phyloP scores from a whole-genome alignment of 2,888 invertebrate genomes.

The Drosophila fungiperda region DNA sequence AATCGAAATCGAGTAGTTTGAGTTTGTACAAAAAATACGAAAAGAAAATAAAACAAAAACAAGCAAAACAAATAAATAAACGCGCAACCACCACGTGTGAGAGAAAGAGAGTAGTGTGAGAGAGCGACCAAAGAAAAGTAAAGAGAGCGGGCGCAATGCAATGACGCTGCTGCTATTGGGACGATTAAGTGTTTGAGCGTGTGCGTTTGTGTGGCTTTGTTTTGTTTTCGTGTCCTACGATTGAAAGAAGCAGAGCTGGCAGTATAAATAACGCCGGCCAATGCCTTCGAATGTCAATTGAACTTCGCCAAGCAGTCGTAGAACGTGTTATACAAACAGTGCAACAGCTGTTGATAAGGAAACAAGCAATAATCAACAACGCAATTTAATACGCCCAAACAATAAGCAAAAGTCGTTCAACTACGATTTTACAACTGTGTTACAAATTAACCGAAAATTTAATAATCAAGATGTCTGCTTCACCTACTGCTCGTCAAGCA shows the following conservation, averaged over 20 bases:
- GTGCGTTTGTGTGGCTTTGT: constrained; percentile 26
- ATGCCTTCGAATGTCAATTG: constrained; percentile 29
- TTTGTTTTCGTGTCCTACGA: constrained; percentile 46
- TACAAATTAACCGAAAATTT: constrained; percentile 37
- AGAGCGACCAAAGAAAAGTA: constrained; percentile 1
- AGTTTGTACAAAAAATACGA: neutral
- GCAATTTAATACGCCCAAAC: constrained; percentile 42
- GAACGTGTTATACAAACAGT: constrained; percentile 15
- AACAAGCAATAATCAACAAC: constrained; percentile 28
- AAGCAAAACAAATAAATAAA: constrained; percentile 15
- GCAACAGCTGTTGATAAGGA: constrained; percentile 26
- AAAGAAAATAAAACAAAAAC: constrained; percentile 4
- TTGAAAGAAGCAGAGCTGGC: constrained; percentile 34
- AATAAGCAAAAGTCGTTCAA: constrained; percentile 51
- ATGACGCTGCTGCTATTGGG: constrained; percentile 29
- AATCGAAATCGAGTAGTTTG: constrained; percentile 3
- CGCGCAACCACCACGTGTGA: constrained; percentile 12
- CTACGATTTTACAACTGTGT: constrained; percentile 35
- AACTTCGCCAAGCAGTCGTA: constrained; percentile 24
- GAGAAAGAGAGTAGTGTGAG: neutral
- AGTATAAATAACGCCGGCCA: constrained; percentile 50
- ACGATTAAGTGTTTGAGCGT: constrained; percentile 8
- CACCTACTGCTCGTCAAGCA: constrained; percentile 91
- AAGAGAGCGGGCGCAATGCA: constrained; percentile 22
- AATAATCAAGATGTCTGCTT: constrained; percentile 89